Conservation (phyloP, 30 jellyfish, hydroid and myxozoan genomes). For the Cassiopea andromeda region DNA sequence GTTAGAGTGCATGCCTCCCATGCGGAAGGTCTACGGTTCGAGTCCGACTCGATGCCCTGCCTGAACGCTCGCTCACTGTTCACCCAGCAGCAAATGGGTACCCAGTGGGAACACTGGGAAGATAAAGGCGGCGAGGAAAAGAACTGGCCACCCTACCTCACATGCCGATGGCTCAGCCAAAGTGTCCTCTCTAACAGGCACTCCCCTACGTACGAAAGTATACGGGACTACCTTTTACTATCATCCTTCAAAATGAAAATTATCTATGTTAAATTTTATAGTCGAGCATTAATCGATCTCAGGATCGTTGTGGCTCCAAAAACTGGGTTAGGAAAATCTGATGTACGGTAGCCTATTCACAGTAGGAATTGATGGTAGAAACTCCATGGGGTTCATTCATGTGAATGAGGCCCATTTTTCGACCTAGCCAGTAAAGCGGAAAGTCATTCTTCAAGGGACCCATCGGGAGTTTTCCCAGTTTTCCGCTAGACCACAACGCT, state of each 20-base stretch:
- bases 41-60: not conserved
- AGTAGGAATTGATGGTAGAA: no score
- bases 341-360: no score
- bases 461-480: no score
- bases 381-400: no score
- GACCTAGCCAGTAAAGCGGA: no score
- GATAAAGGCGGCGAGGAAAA: not conserved
- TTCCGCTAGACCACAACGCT: no score
- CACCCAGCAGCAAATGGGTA: not conserved
- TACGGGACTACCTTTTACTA: not conserved
- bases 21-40: not conserved
- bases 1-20: not conserved
- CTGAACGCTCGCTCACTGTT: not conserved
- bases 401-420: no score
- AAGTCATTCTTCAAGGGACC: no score
- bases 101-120: not conserved
- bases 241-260: not conserved
- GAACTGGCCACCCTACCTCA: constrained; percentile 17
- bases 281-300: no score
- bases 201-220: not conserved
- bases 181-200: not conserved
- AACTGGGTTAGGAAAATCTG: no score
- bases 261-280: no score
- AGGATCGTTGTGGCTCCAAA: no score
- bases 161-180: not conserved